Evolutionary conservation across 2,797 vertebrate genomes (phyloP).

Genomic region (Melanogrammus aeglefinus): DNA sequence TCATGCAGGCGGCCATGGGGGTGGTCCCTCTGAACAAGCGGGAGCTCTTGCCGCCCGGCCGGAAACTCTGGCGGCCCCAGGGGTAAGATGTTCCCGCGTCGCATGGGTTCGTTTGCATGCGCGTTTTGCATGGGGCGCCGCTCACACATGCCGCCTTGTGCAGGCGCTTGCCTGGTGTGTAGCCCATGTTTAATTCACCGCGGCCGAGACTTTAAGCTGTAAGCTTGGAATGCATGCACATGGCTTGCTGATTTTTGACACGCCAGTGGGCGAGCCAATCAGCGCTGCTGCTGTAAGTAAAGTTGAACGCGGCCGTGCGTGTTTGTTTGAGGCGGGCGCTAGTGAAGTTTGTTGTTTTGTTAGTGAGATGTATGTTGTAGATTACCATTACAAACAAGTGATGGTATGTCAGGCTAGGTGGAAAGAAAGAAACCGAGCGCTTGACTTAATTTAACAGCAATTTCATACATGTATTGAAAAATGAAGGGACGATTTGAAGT

Average conservation of each 20-base stretch:
- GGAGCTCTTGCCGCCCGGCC: conserved; percentile 86
- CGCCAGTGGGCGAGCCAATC: too few relatives aligned
- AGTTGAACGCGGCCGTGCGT: too few relatives aligned
- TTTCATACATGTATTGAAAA: background rate
- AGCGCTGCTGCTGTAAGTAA: too few relatives aligned
- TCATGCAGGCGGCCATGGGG: conserved; percentile 90
- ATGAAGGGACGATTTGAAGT: background rate
- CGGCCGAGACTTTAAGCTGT: background rate
- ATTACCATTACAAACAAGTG: too few relatives aligned
- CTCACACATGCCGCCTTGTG: too few relatives aligned
- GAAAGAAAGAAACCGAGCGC: too few relatives aligned
- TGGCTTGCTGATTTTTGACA: too few relatives aligned
- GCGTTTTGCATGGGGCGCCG: background rate
- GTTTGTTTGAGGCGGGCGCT: background rate
- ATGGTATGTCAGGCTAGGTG: too few relatives aligned
- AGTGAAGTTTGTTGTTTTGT: too few relatives aligned
- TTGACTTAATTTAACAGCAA: background rate
- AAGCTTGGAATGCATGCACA: too few relatives aligned
- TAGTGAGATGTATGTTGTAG: too few relatives aligned
- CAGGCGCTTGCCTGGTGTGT: too few relatives aligned
- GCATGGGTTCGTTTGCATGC: background rate
- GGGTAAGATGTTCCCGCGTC: conserved; percentile 77
- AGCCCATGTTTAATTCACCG: background rate
- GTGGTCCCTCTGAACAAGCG: conserved; percentile 92
- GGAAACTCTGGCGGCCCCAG: conserved; percentile 86